A percentile compares a stretch with the other conserved stretches of the same genome.
Conservation (phyloP, 2,797 vertebrate species). For the Mormyrops attenuatus region DNA sequence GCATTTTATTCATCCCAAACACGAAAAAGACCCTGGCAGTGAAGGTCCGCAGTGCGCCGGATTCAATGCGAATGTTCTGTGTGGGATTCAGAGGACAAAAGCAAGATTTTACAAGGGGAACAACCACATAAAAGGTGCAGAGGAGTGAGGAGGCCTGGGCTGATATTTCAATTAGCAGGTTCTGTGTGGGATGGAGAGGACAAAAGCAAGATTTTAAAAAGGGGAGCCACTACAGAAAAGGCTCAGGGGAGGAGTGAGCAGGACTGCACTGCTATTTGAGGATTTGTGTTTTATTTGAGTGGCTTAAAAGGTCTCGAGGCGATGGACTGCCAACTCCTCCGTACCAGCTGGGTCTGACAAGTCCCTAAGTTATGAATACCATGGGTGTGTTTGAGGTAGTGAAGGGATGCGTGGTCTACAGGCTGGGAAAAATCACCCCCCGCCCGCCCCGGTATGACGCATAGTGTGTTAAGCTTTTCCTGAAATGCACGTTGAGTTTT, state of each 20-base stretch:
- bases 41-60: background rate
- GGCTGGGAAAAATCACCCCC: background rate
- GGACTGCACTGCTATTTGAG: background rate
- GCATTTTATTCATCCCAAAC: background rate
- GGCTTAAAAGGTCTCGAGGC: background rate
- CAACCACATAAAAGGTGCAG: background rate
- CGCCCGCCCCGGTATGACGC: background rate
- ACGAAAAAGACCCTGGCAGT: background rate
- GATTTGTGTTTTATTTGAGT: background rate
- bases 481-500: background rate
- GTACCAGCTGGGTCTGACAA: conserved; percentile 2
- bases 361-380: background rate
- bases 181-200: background rate
- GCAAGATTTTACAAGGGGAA: background rate
- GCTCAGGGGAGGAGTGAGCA: background rate
- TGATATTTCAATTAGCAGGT: conserved; percentile 3
- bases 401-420: background rate
- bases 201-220: background rate
- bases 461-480: background rate
- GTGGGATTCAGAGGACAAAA: background rate
- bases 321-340: background rate
- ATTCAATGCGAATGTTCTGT: background rate
- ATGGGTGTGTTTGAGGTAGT: background rate
- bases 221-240: background rate
- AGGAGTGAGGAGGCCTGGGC: background rate